Base-by-base conservation (phyloP, 30 jellyfish, hydroid and myxozoan genomes). In the Chironex yamaguchii region DNA sequence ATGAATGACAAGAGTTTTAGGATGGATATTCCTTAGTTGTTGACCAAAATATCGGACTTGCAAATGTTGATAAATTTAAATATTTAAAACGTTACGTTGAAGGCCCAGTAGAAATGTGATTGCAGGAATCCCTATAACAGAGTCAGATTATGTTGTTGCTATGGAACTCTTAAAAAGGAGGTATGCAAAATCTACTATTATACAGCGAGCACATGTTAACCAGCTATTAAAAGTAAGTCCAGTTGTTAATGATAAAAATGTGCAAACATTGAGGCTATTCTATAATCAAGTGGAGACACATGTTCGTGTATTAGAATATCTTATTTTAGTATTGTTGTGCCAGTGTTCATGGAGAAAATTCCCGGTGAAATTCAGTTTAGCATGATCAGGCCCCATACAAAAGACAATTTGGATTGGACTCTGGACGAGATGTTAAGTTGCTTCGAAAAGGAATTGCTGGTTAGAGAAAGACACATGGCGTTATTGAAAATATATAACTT, bases 371-470 rank as follows among this genome's bases (percentile, higher is more conserved):
- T 70, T 2, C 23, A 13, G 3, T 70, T 27, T 22, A 17, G 36
- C 78, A 70, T 70, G 68, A 34, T 36, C 6, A 70, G 78, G 23
- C 11, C 81, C 4, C 3, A 17, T 14, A 14, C 49, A 49, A 49
- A 12, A 25, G 35, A 54, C 49, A 17, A 26, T 9, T 21, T 29
- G 11, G 74, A 34, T 2, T 71, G 85, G 85, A 11, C 78, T 2
- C 49, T 71, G 71, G 85, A 71, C 75, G 49, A 71, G 67, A 1
- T 36, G 79, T 3, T 71, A n/a, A n/a, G n/a, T n/a, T n/a, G n/a
- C n/a, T n/a, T n/a, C n/a, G n/a, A n/a, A n/a, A n/a, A n/a, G n/a
- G n/a, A n/a, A n/a, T n/a, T n/a, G n/a, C n/a, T n/a, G n/a, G n/a
- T n/a, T n/a, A n/a, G n/a, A n/a, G n/a, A n/a, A n/a, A n/a, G n/a